Evolutionary conservation across 2,113 vertebrate species (phyloP).

Genomic region (Thamnophis sirtalis): DNA sequence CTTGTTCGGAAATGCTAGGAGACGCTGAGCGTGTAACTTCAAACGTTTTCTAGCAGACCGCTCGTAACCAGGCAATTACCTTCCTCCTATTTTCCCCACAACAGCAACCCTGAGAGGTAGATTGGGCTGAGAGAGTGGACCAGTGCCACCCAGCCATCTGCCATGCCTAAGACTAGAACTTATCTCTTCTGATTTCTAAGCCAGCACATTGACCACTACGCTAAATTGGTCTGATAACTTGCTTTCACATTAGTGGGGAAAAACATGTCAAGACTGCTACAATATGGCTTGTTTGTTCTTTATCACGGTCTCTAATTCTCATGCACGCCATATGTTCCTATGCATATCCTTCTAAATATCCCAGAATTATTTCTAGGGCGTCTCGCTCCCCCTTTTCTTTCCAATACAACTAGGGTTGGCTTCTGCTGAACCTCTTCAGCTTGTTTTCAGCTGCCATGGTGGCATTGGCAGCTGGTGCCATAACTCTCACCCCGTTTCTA

Average conservation of each 20-base stretch:
- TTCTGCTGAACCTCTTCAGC: background rate
- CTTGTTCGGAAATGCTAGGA: too few relatives aligned
- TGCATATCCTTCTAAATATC: background rate
- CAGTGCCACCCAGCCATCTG: background rate
- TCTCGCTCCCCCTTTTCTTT: background rate
- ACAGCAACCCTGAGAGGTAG: background rate
- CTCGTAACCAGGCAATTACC: too few relatives aligned
- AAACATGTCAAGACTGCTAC: background rate
- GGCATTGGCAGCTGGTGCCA: background rate
- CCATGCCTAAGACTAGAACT: background rate
- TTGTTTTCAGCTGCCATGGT: background rate
- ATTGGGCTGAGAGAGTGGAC: background rate
- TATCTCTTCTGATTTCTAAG: background rate
- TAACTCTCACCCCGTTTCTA: background rate
- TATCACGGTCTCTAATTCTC: background rate
- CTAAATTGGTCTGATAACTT: background rate
- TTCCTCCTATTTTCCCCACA: background rate
- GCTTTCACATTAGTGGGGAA: background rate
- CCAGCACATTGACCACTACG: background rate
- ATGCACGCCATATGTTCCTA: background rate
- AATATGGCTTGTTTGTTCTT: background rate
- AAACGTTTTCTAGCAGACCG: too few relatives aligned
- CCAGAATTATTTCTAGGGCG: background rate
- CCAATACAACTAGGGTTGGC: background rate
- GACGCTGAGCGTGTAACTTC: too few relatives aligned